phyloP scores from a whole-genome alignment of 1,140 invertebrate species.

The Macrocentrus cingulum region DNA sequence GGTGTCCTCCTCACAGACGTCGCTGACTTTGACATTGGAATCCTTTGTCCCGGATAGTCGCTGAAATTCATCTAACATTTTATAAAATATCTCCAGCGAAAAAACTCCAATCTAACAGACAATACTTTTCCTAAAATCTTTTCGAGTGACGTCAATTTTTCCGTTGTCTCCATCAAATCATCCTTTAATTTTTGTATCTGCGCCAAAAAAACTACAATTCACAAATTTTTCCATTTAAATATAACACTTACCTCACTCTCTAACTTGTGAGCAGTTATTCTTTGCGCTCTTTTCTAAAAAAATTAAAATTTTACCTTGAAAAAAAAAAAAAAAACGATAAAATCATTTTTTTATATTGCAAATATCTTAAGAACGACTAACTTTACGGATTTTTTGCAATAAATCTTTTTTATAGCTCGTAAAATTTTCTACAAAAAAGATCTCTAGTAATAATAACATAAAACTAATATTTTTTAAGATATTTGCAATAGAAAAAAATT shows the following conservation, averaged over 20 bases:
- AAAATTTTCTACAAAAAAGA: too few species aligned
- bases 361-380: too few species aligned
- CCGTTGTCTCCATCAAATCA: conserved; percentile 22
- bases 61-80: conserved; percentile 42
- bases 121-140: conserved; percentile 45
- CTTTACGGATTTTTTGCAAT: too few species aligned
- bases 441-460: too few species aligned
- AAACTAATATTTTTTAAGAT: too few species aligned
- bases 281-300: conserved; percentile 41
- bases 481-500: too few species aligned
- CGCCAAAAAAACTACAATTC: neutral
- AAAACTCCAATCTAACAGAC: neutral
- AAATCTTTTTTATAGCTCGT: too few species aligned
- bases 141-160: conserved; percentile 39
- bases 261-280: conserved; percentile 33
- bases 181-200: conserved; percentile 17
- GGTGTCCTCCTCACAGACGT: conserved; percentile 13
- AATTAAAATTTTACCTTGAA: neutral
- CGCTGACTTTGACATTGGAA: conserved; percentile 17
- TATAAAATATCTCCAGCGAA: conserved; percentile 29
- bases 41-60: conserved; percentile 30
- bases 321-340: neutral
- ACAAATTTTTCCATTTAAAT: neutral
- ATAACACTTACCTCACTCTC: conserved; percentile 39
- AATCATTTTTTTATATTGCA: neutral